Evolutionary conservation across 2,113 vertebrate genomes (phyloP).

Genomic region (Donacobius atricapilla): DNA sequence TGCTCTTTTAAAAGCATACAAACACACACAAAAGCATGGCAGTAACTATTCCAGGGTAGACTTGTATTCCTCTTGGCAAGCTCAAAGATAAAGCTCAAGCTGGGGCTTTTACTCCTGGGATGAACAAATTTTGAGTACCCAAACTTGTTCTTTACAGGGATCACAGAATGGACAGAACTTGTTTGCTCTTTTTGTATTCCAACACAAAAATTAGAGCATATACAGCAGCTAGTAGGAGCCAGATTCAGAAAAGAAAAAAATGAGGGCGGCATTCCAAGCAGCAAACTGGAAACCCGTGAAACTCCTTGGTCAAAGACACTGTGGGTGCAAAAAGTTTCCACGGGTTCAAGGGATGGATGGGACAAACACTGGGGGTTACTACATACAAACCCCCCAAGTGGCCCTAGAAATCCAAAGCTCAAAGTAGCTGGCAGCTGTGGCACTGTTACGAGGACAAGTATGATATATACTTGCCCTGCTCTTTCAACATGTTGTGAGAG

Average conservation of each 20-base stretch:
- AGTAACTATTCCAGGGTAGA: background rate
- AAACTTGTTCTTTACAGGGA: background rate
- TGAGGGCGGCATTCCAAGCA: background rate
- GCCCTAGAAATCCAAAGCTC: background rate
- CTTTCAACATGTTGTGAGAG: background rate
- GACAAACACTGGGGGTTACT: background rate
- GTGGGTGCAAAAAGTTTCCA: background rate
- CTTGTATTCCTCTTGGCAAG: background rate
- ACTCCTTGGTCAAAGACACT: background rate
- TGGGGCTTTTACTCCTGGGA: background rate
- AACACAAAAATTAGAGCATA: background rate
- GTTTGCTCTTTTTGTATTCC: background rate
- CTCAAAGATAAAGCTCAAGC: background rate
- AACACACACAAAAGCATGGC: background rate
- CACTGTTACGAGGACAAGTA: background rate
- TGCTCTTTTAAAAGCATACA: background rate
- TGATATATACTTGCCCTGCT: background rate
- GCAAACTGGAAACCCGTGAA: background rate
- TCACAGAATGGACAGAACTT: background rate
- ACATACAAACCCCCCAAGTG: background rate
- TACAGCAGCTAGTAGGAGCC: background rate
- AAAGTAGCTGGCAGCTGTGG: background rate
- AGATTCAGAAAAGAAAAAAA: background rate
- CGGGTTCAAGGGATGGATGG: background rate
- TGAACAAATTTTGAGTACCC: background rate